Evolutionary conservation across 2,888 invertebrate genomes (phyloP).

Genomic region (Auanema freiburgensis): DNA sequence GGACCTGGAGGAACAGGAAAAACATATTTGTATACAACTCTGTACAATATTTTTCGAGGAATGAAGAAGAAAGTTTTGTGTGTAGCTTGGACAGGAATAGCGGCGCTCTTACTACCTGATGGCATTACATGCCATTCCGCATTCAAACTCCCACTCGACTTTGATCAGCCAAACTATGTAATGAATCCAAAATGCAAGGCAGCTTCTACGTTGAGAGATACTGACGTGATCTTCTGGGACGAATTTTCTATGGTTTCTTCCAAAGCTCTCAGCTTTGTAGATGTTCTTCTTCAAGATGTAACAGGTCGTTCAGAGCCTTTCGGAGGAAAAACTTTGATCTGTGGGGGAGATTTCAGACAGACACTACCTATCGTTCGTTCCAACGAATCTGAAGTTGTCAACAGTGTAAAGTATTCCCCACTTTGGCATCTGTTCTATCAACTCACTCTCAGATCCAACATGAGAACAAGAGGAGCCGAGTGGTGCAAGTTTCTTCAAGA

Average conservation of each 20-base stretch:
- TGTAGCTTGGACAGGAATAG: conserved; percentile 31
- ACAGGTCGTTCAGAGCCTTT: conserved; percentile 1
- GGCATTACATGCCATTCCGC: conserved; percentile 22
- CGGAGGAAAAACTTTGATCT: conserved; percentile 6
- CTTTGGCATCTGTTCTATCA: too few relatives aligned
- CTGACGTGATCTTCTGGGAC: conserved; percentile 3
- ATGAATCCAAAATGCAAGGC: not conserved
- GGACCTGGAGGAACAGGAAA: conserved; percentile 14
- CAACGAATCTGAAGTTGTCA: too few relatives aligned
- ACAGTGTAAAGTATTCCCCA: too few relatives aligned
- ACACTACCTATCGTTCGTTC: too few relatives aligned
- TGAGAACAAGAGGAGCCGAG: too few relatives aligned
- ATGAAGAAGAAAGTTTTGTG: conserved; percentile 6
- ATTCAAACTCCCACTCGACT: conserved; percentile 18
- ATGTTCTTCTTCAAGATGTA: not conserved
- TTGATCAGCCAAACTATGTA: not conserved
- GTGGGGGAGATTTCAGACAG: too few relatives aligned
- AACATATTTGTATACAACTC: conserved; percentile 6
- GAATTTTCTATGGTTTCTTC: conserved; percentile 1
- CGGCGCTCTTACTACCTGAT: conserved; percentile 24
- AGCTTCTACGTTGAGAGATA: not conserved
- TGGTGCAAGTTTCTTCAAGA: too few relatives aligned
- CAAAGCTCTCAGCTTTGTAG: not conserved
- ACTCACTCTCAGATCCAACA: too few relatives aligned
- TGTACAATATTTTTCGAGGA: conserved; percentile 4